phyloP scores from a whole-genome alignment of 2,113 vertebrate genomes.

The Coryphaenoides rupestris region DNA sequence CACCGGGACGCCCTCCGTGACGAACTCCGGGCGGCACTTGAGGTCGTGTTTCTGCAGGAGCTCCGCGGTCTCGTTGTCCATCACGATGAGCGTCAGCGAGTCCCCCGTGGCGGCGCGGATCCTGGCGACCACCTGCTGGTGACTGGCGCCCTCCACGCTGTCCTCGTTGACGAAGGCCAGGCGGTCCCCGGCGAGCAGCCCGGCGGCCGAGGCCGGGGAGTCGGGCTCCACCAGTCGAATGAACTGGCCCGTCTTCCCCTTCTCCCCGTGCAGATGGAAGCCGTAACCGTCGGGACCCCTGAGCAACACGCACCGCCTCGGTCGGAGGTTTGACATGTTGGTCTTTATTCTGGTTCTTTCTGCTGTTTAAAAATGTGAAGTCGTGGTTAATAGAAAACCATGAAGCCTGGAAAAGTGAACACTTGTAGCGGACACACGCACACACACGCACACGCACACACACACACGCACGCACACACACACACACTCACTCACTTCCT shows the following conservation, averaged over 20 bases:
- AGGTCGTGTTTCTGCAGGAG: conserved; percentile 72
- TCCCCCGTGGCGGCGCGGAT: conserved; percentile 76
- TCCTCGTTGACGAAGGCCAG: conserved; percentile 88
- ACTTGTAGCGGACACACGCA: too few species aligned
- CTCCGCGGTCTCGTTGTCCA: conserved; percentile 75
- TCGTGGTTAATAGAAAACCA: too few species aligned
- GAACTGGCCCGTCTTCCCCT: conserved; percentile 83
- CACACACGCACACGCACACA: too few species aligned
- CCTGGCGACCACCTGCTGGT: conserved; percentile 89
- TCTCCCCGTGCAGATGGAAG: conserved; percentile 89
- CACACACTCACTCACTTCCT: conserved; percentile 30
- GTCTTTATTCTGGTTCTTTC: too few species aligned
- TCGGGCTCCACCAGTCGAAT: conserved; percentile 88
- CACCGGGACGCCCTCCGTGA: conserved; percentile 66
- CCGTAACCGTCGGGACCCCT: conserved; percentile 83
- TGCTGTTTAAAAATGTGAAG: too few species aligned
- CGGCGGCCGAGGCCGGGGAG: conserved; percentile 81
- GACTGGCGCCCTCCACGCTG: conserved; percentile 84
- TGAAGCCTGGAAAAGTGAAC: too few species aligned
- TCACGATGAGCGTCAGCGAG: conserved; percentile 84
- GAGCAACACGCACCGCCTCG: conserved; percentile 80
- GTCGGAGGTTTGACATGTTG: conserved; percentile 69
- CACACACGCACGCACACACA: too few species aligned
- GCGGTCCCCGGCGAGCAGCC: conserved; percentile 86
- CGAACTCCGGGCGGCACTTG: conserved; percentile 68